Evolutionary conservation across 2,888 invertebrate genomes (phyloP).

Genomic region (Orthosia gracilis): DNA sequence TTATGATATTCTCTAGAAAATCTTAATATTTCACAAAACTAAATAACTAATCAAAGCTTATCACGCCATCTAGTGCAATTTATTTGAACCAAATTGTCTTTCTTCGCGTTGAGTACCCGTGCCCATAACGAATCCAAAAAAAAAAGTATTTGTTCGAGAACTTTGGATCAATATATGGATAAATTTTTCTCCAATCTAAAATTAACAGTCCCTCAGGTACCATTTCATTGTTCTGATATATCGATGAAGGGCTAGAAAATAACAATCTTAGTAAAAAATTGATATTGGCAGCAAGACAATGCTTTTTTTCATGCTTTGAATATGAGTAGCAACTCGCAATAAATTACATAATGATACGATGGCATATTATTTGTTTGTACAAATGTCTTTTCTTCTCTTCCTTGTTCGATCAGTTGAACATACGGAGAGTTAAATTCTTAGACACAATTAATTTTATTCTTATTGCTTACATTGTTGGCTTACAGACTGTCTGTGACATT

Average conservation of each 20-base stretch:
- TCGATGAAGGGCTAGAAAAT: constrained; percentile 2
- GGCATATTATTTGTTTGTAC: constrained; percentile 14
- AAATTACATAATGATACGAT: constrained; percentile 16
- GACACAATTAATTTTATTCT: too few relatives aligned
- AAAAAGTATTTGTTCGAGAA: not conserved
- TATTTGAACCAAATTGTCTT: too few relatives aligned
- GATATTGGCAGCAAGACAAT: constrained; percentile 23
- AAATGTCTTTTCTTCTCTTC: not conserved
- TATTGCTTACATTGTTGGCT: too few relatives aligned
- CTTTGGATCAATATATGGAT: not conserved
- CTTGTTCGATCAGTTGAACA: not conserved
- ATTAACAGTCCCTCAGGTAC: too few relatives aligned
- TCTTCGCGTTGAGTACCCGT: too few relatives aligned
- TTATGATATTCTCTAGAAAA: too few relatives aligned
- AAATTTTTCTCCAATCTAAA: not conserved
- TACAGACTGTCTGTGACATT: too few relatives aligned
- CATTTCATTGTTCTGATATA: not conserved
- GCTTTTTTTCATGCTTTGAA: constrained; percentile 46
- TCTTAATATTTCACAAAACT: too few relatives aligned
- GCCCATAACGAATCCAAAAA: not conserved
- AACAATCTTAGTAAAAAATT: constrained; percentile 17
- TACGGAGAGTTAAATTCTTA: too few relatives aligned
- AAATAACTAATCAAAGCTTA: too few relatives aligned
- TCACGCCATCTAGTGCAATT: too few relatives aligned
- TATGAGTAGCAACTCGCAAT: constrained; percentile 18